Conservation (phyloP, 2,113 vertebrate genomes). For the Ophiodon elongatus region DNA sequence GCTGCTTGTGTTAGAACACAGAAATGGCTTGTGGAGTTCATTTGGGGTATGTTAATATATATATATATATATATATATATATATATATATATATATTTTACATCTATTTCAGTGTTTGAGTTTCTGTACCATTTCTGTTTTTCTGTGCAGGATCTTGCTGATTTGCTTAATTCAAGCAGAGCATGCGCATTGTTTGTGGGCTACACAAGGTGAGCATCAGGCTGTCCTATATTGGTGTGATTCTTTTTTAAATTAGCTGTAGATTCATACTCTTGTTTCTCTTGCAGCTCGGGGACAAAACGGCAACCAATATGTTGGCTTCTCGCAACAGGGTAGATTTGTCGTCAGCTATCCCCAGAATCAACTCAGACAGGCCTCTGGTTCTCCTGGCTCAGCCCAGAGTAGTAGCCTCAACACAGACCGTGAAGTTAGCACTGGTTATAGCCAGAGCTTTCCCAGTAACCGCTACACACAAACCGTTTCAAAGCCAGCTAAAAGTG, state of each 20-base stretch:
- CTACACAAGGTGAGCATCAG: constrained; percentile 41
- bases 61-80: too few species aligned
- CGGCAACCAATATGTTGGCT: too few species aligned
- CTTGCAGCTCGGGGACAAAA: too few species aligned
- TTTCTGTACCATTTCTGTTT: neutral
- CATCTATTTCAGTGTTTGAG: neutral
- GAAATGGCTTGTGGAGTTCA: constrained; percentile 71
- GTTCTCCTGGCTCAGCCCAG: neutral
- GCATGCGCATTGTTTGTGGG: constrained; percentile 58
- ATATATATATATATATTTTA: too few species aligned
- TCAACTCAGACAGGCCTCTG: constrained; percentile 59
- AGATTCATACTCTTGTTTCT: too few species aligned
- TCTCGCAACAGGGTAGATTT: neutral
- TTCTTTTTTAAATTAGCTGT: too few species aligned
- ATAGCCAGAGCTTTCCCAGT: too few species aligned
- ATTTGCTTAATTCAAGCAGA: constrained; percentile 63
- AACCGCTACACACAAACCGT: too few species aligned
- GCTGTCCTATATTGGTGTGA: too few species aligned
- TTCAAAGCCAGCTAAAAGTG: neutral
- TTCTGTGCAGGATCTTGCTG: constrained; percentile 60
- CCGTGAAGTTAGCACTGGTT: too few species aligned
- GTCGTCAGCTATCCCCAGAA: constrained; percentile 48
- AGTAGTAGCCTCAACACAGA: too few species aligned
- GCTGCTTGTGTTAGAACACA: neutral
- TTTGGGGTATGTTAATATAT: constrained; percentile 74